Evolutionary conservation across 2,888 invertebrate species (phyloP).

Genomic region (Polydrusus cervinus): DNA sequence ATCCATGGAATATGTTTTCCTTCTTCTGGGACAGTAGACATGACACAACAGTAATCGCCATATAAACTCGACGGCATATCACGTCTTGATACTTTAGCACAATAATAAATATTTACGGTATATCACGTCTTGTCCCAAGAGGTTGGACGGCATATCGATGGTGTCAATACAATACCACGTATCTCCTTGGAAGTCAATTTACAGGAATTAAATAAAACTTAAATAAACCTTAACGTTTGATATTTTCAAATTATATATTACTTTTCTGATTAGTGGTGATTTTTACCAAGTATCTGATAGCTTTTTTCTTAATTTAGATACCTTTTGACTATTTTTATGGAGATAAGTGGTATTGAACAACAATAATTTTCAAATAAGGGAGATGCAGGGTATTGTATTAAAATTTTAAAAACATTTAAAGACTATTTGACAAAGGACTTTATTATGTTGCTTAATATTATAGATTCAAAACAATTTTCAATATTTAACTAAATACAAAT

Average conservation of each 20-base stretch:
- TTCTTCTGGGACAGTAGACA: too few species aligned
- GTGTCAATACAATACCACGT: not conserved
- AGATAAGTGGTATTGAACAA: slow-evolving; percentile 4
- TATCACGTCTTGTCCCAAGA: too few species aligned
- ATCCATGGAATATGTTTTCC: too few species aligned
- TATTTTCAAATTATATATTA: slow-evolving; percentile 9
- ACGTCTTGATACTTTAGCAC: too few species aligned
- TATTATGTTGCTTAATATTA: slow-evolving; percentile 1
- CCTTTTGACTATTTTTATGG: not conserved
- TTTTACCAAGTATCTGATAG: not conserved
- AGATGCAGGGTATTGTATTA: slow-evolving; percentile 7
- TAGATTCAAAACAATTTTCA: slow-evolving; percentile 4
- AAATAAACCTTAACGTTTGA: not conserved
- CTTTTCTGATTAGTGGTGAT: slow-evolving; percentile 3
- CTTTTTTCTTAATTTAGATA: slow-evolving; percentile 5
- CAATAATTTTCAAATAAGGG: slow-evolving; percentile 2
- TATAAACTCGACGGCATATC: too few species aligned
- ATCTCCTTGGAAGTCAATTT: not conserved
- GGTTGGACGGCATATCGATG: not conserved
- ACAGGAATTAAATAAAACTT: not conserved
- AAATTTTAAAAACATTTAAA: slow-evolving; percentile 1
- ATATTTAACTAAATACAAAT: slow-evolving; percentile 5
- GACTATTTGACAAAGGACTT: not conserved
- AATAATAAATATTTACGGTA: too few species aligned
- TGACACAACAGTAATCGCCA: too few species aligned